Conservation (phyloP, 2,113 vertebrate genomes). For the Chiloscyllium plagiosum region DNA sequence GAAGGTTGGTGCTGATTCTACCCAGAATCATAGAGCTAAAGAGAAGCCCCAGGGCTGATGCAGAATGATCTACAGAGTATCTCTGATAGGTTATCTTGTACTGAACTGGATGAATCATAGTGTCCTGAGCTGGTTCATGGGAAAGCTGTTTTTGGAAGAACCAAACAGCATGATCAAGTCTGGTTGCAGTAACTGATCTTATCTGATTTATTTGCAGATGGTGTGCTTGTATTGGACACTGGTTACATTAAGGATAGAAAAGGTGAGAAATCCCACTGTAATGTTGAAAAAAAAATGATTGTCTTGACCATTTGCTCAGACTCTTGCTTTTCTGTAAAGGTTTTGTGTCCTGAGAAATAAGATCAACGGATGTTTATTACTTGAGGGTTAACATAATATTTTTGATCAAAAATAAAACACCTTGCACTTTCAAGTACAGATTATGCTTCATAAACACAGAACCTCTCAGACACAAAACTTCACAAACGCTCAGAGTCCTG, state of each 20-base stretch:
- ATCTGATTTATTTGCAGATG: constrained; percentile 14
- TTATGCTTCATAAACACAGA: not conserved
- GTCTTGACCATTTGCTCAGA: not conserved
- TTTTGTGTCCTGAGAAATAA: not conserved
- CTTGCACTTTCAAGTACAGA: not conserved
- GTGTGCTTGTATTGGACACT: constrained; percentile 29
- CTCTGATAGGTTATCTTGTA: not conserved
- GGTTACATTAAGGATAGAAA: constrained; percentile 69
- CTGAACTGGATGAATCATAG: not conserved
- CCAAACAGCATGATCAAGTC: not conserved
- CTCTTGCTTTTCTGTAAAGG: not conserved
- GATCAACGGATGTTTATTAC: not conserved
- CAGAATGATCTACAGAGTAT: not conserved
- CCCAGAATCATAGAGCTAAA: not conserved
- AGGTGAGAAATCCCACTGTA: constrained; percentile 53
- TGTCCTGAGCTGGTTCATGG: not conserved
- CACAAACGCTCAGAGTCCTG: not conserved
- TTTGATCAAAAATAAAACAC: not conserved
- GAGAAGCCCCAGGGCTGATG: not conserved
- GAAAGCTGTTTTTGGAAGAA: not conserved
- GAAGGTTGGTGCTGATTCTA: not conserved
- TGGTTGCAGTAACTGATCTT: not conserved
- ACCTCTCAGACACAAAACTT: not conserved
- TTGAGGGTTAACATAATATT: not conserved
- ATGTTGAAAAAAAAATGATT: not conserved